Percentiles rank a stretch among this genome's conserved stretches.
Conservation (phyloP, 2,113 vertebrate species). For the Sturnira hondurensis region DNA sequence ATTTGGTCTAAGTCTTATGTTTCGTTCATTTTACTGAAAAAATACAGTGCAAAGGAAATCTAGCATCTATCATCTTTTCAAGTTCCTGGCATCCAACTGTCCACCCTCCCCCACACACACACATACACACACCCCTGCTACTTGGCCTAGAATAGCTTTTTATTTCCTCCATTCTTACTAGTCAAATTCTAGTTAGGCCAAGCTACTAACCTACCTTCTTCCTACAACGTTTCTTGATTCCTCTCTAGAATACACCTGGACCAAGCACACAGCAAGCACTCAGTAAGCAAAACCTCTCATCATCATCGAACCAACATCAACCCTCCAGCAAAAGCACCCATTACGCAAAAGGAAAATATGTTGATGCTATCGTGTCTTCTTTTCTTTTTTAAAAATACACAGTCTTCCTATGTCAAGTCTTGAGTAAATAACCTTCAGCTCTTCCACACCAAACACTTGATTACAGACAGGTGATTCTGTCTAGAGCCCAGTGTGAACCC, state of each 20-base stretch:
- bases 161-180: background rate
- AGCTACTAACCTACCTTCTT: background rate
- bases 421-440: background rate
- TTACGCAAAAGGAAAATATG: background rate
- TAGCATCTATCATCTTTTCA: background rate
- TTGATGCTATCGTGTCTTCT: background rate
- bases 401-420: background rate
- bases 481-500: background rate
- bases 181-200: background rate
- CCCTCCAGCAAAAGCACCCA: background rate
- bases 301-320: background rate
- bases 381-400: background rate
- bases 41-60: background rate
- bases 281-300: background rate
- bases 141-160: background rate
- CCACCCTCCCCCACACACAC: background rate
- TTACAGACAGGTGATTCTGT: background rate
- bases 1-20: background rate
- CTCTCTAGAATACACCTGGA: background rate
- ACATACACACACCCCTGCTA: background rate
- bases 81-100: background rate
- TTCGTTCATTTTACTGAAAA: background rate
- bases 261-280: background rate
- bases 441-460: background rate
- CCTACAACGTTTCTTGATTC: background rate